A percentile compares a stretch with the other conserved stretches of the same genome.
Conservation (phyloP, 2,888 invertebrate species). For the Cryptocephalus primarius region DNA sequence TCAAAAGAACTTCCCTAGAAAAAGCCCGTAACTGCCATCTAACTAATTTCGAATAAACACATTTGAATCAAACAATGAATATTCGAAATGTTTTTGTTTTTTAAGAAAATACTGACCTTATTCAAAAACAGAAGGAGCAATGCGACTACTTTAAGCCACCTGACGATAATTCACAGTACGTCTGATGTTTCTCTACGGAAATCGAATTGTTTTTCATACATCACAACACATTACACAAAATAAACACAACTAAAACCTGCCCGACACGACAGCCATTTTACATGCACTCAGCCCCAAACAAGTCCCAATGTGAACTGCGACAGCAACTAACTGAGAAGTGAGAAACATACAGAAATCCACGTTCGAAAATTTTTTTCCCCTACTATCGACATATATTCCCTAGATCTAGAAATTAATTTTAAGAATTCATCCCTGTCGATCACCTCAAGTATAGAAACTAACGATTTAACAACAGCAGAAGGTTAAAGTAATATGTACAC, state of each 20-base stretch:
- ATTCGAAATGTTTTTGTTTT: background rate
- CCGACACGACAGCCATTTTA: conserved; percentile 18
- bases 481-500: too few species aligned
- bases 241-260: conserved; percentile 13
- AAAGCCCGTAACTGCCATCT: too few species aligned
- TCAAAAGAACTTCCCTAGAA: too few species aligned
- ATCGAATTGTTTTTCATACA: conserved; percentile 1
- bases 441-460: too few species aligned
- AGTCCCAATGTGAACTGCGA: background rate
- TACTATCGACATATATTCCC: too few species aligned
- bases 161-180: too few species aligned
- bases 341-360: background rate
- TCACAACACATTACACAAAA: conserved; percentile 4
- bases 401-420: too few species aligned
- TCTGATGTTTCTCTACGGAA: background rate
- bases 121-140: background rate
- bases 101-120: conserved; percentile 3
- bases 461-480: too few species aligned
- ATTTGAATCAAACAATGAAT: background rate
- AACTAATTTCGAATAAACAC: too few species aligned
- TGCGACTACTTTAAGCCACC: too few species aligned
- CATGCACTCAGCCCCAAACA: conserved; percentile 14
- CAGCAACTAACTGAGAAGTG: conserved; percentile 2
- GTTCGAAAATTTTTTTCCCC: too few species aligned
- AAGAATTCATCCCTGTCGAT: too few species aligned